Evolutionary conservation across 1,140 invertebrate genomes (phyloP).

Genomic region (Hyphantria cunea): DNA sequence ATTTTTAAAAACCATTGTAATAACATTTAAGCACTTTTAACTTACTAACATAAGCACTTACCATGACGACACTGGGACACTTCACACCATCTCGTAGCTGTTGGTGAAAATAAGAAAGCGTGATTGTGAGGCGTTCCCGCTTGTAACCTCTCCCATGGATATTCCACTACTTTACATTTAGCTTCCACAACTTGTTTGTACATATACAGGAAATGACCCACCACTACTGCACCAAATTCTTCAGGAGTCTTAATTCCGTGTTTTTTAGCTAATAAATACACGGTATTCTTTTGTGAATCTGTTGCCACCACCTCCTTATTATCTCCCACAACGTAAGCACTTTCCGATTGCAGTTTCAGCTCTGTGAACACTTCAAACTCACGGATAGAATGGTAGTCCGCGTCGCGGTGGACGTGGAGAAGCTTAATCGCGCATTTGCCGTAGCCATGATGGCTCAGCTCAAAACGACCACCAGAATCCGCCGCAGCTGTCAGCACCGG

Average conservation of each 20-base stretch:
- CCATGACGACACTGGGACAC: slow-evolving; percentile 85
- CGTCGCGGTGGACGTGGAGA: slow-evolving; percentile 85
- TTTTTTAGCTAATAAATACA: slow-evolving; percentile 90
- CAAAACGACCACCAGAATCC: slow-evolving; percentile 78
- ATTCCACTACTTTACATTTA: slow-evolving; percentile 86
- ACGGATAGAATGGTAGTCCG: slow-evolving; percentile 85
- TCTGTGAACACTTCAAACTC: slow-evolving; percentile 89
- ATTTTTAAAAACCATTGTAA: too few species aligned
- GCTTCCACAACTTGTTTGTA: slow-evolving; percentile 87
- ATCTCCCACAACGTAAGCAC: slow-evolving; percentile 84
- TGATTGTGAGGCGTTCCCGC: slow-evolving; percentile 86
- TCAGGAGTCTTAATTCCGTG: slow-evolving; percentile 88
- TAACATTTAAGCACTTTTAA: not conserved
- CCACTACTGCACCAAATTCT: slow-evolving; percentile 86
- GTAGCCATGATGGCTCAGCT: slow-evolving; percentile 86
- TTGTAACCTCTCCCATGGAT: slow-evolving; percentile 88
- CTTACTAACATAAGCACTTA: slow-evolving; percentile 61
- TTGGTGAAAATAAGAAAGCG: slow-evolving; percentile 87
- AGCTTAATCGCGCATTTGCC: slow-evolving; percentile 89
- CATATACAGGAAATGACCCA: slow-evolving; percentile 87
- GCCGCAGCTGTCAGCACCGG: slow-evolving; percentile 59
- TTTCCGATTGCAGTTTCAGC: slow-evolving; percentile 85
- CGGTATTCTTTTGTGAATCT: slow-evolving; percentile 91
- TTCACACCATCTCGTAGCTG: slow-evolving; percentile 84
- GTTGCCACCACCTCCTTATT: slow-evolving; percentile 90